Percentiles rank a stretch among this genome's conserved stretches.
These are phyloP conservation scores for Patella pellucida DNA, from an alignment of 2,888 invertebrate species.

Conservation along the genomic window DNA sequence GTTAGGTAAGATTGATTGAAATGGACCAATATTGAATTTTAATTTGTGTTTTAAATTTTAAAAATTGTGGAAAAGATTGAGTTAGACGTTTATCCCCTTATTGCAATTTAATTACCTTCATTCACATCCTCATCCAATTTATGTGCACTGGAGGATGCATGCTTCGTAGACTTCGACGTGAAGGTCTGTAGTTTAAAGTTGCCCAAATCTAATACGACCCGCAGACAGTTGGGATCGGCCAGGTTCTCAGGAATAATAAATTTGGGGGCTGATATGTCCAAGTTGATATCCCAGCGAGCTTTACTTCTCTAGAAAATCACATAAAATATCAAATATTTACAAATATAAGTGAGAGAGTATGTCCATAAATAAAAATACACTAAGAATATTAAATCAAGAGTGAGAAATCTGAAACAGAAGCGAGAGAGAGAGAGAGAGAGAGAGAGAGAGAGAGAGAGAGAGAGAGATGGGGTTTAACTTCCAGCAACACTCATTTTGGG, in stretches of 20 bases:
- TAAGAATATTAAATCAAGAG: not conserved
- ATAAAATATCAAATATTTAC: conserved; percentile 7
- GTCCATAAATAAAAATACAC: not conserved
- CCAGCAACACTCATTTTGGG: not conserved
- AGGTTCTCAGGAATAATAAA: conserved; percentile 85
- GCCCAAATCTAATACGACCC: conserved; percentile 90
- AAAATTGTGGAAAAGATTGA: too few relatives aligned
- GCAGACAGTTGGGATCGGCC: conserved; percentile 63
- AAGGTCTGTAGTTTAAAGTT: conserved; percentile 78
- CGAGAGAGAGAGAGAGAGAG: not conserved
- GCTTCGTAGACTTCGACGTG: conserved; percentile 16
- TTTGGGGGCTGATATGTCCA: conserved; percentile 94
- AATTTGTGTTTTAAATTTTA: too few relatives aligned
- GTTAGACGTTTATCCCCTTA: too few relatives aligned
- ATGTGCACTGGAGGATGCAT: not conserved
- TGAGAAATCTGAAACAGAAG: too few relatives aligned
- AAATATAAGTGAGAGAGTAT: too few relatives aligned
- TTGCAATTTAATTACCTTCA: conserved; percentile 30
- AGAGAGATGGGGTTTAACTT: not conserved
- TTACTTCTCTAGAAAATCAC: conserved; percentile 46
- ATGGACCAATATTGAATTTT: too few relatives aligned
- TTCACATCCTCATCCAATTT: conserved; percentile 32
- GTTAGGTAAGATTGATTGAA: too few relatives aligned
- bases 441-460: not conserved
- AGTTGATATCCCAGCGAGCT: conserved; percentile 83